These are phyloP conservation scores for Eulemur rufifrons DNA, from an alignment of 2,113 vertebrate species.

Conservation along the genomic window DNA sequence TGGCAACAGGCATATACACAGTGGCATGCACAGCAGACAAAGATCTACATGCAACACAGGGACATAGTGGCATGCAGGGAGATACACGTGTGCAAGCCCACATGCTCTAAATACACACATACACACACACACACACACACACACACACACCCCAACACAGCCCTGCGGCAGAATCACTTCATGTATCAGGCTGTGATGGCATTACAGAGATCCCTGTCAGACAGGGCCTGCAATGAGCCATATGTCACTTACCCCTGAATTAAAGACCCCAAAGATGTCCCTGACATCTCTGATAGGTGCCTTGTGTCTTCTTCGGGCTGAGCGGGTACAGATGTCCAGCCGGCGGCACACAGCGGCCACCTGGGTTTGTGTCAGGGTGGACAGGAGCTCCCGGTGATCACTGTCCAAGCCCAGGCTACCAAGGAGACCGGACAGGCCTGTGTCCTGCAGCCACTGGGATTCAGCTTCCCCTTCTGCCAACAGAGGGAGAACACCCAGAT, in stretches of 20 bases:
- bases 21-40: neutral
- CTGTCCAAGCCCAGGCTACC: conserved; percentile 82
- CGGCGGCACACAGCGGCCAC: conserved; percentile 89
- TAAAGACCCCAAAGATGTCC: conserved; percentile 85
- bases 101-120: neutral
- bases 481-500: neutral
- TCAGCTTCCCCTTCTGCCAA: conserved; percentile 90
- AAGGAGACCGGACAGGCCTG: conserved; percentile 89
- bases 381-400: conserved; percentile 88
- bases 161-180: neutral
- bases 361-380: conserved; percentile 92
- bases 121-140: neutral
- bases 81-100: neutral
- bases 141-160: neutral
- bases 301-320: conserved; percentile 88
- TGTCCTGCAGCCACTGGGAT: conserved; percentile 91
- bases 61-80: neutral
- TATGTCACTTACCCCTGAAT: conserved; percentile 76
- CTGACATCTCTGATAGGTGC: conserved; percentile 88
- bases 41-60: neutral
- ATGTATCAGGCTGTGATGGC: neutral
- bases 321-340: conserved; percentile 88
- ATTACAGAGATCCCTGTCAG: neutral
- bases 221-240: neutral
- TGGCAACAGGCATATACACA: neutral